Evolutionary conservation across 2,113 vertebrate genomes (phyloP), one percentile per base, ranked within the genome.

Genomic region (Halcyon senegalensis): DNA sequence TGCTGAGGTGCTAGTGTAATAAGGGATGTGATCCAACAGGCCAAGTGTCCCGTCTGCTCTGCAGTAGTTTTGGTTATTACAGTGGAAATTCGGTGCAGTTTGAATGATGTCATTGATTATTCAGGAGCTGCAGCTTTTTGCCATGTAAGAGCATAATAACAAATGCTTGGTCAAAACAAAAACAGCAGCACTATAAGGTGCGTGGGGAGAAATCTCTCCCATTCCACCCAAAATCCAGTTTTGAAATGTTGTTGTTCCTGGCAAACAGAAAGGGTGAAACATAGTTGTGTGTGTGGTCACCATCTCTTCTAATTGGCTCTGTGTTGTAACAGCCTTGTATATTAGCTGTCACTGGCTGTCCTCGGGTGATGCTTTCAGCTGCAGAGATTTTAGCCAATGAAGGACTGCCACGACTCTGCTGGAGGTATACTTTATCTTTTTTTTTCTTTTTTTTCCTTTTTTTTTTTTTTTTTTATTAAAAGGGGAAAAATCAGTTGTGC

Each of bases 251-350:
- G 41, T 55, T 70, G 56, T 48, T 89, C 1, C 37, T 19, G 46
- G 51, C 25, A 55, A 80, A 8, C 72, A 50, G 27, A 86, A 73
- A 37, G 41, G 58, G 33, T 78, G 74, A 94, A 95, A 87, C 91
- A 95, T 96, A 82, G 43, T 27, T 95, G 39, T 68, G 81, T 7
- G 62, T 60, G 82, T 89, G 84, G 89, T 95, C 89, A 68, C 66
- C 80, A 20, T 39, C 84, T 84, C 89, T 67, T 92, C 89, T 84
- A 58, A 95, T 94, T 94, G 95, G 94, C 93, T 92, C 5, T 39
- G 84, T 87, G 94, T 91, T 70, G 91, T 89, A 91, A 95, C 39
- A 78, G 80, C 87, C 56, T 46, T 11, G 30, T 89, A 90, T 89
- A 95, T 95, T 94, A 94, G 94, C 66, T 67, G 85, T 75, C 2